These are phyloP conservation scores for Menura novaehollandiae DNA, from an alignment of 2,113 vertebrate genomes.

Conservation along the genomic window DNA sequence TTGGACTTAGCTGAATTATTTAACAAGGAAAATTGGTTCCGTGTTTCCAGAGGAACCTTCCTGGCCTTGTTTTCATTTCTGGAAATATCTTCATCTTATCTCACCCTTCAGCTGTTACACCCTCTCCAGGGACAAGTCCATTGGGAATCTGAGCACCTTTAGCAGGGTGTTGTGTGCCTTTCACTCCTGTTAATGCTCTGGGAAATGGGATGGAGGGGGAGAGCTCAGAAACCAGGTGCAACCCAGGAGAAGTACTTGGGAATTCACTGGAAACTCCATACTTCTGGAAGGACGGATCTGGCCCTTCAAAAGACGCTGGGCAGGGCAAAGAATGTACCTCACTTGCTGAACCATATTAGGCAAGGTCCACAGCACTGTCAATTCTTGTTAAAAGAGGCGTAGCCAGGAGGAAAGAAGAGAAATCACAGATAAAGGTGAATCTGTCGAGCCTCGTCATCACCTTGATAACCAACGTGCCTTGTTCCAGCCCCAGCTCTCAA, in stretches of 20 bases:
- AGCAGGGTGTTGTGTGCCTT: not conserved
- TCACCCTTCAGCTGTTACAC: not conserved
- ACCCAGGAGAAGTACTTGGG: not conserved
- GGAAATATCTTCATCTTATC: not conserved
- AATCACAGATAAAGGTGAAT: not conserved
- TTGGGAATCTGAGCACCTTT: not conserved
- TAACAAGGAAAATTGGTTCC: not conserved
- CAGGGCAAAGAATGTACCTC: not conserved
- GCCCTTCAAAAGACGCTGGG: not conserved
- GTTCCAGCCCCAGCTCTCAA: not conserved
- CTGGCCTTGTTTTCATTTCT: not conserved
- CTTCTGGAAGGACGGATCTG: not conserved
- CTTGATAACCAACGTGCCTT: not conserved
- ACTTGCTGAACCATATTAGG: not conserved
- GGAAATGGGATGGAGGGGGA: not conserved
- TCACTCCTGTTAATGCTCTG: not conserved
- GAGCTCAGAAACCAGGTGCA: not conserved
- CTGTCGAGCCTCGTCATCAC: not conserved
- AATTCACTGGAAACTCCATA: accelerated
- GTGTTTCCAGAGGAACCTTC: not conserved
- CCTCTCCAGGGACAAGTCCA: not conserved
- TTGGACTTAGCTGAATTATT: not conserved
- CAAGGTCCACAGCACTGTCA: not conserved
- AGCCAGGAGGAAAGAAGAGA: not conserved
- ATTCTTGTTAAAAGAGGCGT: not conserved